These are phyloP conservation scores for Cepaea nemoralis DNA, from an alignment of 1,140 invertebrate species.

Conservation along the genomic window DNA sequence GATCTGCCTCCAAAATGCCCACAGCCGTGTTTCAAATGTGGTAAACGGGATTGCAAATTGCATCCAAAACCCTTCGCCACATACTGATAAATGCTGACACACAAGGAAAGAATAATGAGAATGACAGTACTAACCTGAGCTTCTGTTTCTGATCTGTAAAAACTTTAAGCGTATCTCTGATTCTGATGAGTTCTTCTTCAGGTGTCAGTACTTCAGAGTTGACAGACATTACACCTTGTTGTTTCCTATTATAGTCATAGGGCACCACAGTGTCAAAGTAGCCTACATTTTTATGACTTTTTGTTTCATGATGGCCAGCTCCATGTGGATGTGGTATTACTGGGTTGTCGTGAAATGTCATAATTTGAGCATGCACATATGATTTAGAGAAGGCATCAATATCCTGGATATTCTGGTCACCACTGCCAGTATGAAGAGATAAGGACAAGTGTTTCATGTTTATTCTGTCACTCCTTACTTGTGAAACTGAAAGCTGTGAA, in stretches of 20 bases:
- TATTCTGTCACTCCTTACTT: neutral
- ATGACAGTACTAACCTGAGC: conserved; percentile 43
- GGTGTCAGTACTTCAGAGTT: conserved; percentile 28
- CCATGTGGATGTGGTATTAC: conserved; percentile 36
- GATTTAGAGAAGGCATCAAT: neutral
- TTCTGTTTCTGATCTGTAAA: conserved; percentile 54
- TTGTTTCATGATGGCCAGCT: conserved; percentile 33
- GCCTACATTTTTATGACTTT: conserved; percentile 39
- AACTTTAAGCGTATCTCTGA: conserved; percentile 50
- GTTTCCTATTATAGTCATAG: conserved; percentile 36
- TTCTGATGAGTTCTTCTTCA: conserved; percentile 49
- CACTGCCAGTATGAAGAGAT: neutral
- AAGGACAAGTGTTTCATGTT: neutral
- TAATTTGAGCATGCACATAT: conserved; percentile 3
- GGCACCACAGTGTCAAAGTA: conserved; percentile 35
- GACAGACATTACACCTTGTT: conserved; percentile 40
- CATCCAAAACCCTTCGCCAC: no score
- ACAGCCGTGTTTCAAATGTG: no score
- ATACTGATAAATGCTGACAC: neutral
- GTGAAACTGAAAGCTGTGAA: neutral
- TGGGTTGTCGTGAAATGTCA: conserved; percentile 4
- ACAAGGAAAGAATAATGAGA: neutral
- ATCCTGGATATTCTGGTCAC: neutral
- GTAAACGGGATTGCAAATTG: no score
- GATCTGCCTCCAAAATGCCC: no score